Evolutionary conservation across 1,140 invertebrate species (phyloP), one percentile per base, ranked within the genome.

Genomic region (Ganaspis sp.): DNA sequence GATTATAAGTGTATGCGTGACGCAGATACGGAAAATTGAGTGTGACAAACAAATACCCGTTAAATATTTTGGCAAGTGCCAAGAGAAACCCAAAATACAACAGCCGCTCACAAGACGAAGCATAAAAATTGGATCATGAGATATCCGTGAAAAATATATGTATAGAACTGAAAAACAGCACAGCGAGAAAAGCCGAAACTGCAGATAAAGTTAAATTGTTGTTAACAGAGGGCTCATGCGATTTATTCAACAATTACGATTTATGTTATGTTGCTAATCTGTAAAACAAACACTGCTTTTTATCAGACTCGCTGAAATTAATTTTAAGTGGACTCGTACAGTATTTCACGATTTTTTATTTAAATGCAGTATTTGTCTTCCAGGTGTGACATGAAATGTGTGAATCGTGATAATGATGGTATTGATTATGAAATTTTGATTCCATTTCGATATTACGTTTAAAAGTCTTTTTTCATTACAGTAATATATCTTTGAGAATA

Each of bases 1-100:
- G 78, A 85, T 86, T 84, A 86, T 81, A 86, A 79, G 84, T 85
- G 81, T 84, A 85, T 84, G 80, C 82, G 80, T 78, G 84, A 85
- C 79, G 79, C 81, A 86, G 71, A 84, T 77, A 84, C 81, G 74
- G 11, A 64, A 64, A 64, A 23, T 77, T 83, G 73, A 84, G 78
- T 85, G 78, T 85, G 80, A 82, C 83, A 84, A 80, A 80, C 78
- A 83, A 85, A 49, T 82, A 75, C 83, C 76, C 40, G 80, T 78
- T 73, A 74, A 42, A 70, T 64, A 64, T 64, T 26, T 54, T 23
- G 19, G 21, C 21, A 54, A 23, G 21, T 54, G 21, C 21, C 42
- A 45, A 11, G 9, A 26, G 21, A 11, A 29, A 34, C 23, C 11
- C 23, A 26, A 64, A 64, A 64, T 29, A 34, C 11, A 64, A 29